Evolutionary conservation across 2,113 vertebrate genomes (phyloP).

Genomic region (Ahaetulla prasina): DNA sequence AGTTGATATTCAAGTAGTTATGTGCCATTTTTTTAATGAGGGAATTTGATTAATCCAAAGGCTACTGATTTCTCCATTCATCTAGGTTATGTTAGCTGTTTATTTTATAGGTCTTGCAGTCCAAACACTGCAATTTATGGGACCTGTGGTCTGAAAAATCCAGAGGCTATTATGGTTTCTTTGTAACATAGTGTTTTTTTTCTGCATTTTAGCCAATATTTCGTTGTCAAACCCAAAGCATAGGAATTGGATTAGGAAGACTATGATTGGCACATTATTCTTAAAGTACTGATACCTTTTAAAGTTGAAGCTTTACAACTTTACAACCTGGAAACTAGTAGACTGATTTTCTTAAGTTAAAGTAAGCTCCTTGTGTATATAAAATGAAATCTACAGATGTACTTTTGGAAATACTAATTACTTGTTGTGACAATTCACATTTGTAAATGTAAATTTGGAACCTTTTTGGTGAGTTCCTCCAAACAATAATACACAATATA

Average conservation of each 20-base stretch:
- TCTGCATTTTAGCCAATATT: not conserved
- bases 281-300: not conserved
- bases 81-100: not conserved
- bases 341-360: not conserved
- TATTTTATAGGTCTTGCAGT: not conserved
- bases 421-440: not conserved
- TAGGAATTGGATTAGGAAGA: not conserved
- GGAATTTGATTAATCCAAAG: not conserved
- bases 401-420: not conserved
- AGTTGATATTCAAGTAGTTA: not conserved
- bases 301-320: not conserved
- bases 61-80: not conserved
- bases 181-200: not conserved
- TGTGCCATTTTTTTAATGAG: not conserved
- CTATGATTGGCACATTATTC: not conserved
- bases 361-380: not conserved
- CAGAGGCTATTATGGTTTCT: not conserved
- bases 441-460: not conserved
- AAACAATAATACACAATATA: not conserved
- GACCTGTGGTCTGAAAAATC: not conserved
- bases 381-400: not conserved
- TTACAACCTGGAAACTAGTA: not conserved
- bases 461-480: not conserved
- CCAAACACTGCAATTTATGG: not conserved
- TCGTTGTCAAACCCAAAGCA: not conserved